Base-by-base conservation (phyloP, 2,888 invertebrate species). In the Leptarthrus brevirostris region DNA sequence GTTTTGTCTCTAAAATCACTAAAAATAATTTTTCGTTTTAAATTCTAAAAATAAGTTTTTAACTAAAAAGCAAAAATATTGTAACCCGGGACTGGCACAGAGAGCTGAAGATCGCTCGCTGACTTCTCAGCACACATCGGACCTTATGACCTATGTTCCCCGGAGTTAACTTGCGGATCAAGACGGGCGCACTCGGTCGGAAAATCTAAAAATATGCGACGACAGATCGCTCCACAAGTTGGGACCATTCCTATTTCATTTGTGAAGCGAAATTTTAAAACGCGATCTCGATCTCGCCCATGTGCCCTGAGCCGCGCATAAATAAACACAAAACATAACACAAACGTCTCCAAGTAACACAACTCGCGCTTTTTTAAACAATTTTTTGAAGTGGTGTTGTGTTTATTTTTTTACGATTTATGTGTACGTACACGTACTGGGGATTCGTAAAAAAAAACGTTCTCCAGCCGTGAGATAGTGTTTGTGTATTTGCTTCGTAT, bases 121-220 rank as follows among this genome's bases (percentile, higher is more conserved):
- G 56, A 3, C 2, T 20, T 12, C 18, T 16, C 40, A 70, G 52
- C 52, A 6, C 69, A 16, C 54, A 26, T 26, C 61, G 64, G 74
- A 72, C 72, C 71, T 44, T 76, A 64, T 76, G 76, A 76, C 76
- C 76, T 76, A 61, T 76, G 75, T 40, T 74, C 56, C 47, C 49
- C 24, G 53, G 26, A 30, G 56, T 64, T 53, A 22, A 44, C 40
- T 74, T 40, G 40, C 49, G 64, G 69, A 74, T 54, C 66, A 73
- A 56, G 30, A 49, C 18, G 30, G 36, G 71, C 54, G 1, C 20
- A 36, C 30, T 36, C 40, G 61, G 10, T 61, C 40, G 61, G 52
- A 26, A 24, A 36, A 20, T 69, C 74, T 74, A 74, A 74, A 74
- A 74, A 74, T 74, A 73, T 53, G 36, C 64, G 20, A 58, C 24